A percentile compares a stretch with the other conserved stretches of the same genome.
Evolutionary conservation across 1,140 invertebrate genomes (phyloP).

Genomic region (Pogonomyrmex barbatus): DNA sequence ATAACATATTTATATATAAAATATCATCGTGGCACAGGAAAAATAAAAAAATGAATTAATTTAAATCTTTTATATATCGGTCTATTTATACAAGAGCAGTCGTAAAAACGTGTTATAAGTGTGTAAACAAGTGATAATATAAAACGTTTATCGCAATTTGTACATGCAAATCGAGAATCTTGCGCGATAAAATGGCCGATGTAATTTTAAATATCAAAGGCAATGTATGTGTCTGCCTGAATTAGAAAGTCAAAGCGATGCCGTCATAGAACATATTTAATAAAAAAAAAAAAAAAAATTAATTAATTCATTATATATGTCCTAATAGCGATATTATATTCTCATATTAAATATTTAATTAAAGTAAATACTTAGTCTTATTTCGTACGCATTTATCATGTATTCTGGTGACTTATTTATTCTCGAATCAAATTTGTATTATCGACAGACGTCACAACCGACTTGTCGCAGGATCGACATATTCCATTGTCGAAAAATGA

Average conservation of each 20-base stretch:
- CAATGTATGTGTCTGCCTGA: background rate
- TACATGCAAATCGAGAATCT: background rate
- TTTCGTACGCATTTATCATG: background rate
- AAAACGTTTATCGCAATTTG: slow-evolving; percentile 6
- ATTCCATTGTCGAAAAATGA: slow-evolving; percentile 21
- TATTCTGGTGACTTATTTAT: slow-evolving; percentile 4
- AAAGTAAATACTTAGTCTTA: background rate
- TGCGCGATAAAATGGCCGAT: background rate
- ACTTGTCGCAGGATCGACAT: slow-evolving; percentile 25
- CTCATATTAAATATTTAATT: slow-evolving; percentile 5
- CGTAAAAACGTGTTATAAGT: background rate
- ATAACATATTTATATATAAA: background rate
- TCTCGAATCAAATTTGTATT: slow-evolving; percentile 16
- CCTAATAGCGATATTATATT: background rate
- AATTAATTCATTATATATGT: background rate
- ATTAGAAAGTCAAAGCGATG: background rate
- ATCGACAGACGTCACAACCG: slow-evolving; percentile 34
- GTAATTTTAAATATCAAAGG: slow-evolving; percentile 35
- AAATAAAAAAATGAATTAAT: background rate
- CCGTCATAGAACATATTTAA: background rate
- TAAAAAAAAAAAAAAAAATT: background rate
- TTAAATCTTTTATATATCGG: background rate
- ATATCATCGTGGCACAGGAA: background rate
- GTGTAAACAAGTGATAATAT: background rate
- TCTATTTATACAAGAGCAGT: background rate